A percentile compares a stretch with the other conserved stretches of the same genome.
These are phyloP conservation scores for Chaenocephalus aceratus DNA, from an alignment of 2,113 vertebrate genomes.

Conservation along the genomic window DNA sequence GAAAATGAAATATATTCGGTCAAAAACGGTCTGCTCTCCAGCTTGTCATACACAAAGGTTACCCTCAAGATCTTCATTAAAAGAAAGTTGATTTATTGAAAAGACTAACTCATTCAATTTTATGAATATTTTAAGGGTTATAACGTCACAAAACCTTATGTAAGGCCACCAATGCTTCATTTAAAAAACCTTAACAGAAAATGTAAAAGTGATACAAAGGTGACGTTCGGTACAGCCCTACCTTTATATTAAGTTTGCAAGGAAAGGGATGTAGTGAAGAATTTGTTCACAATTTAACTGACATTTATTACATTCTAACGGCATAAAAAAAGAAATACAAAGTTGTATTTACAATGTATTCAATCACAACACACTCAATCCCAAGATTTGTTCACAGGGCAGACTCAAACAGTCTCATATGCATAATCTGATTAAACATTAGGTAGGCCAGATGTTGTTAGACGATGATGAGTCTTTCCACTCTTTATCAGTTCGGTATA, in stretches of 20 bases:
- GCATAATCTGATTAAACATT: conserved; percentile 56
- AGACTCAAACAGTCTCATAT: conserved; percentile 14
- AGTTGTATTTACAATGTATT: conserved; percentile 74
- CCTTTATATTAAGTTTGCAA: not conserved
- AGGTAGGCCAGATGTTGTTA: conserved; percentile 52
- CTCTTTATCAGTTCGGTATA: conserved; percentile 24
- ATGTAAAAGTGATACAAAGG: not conserved
- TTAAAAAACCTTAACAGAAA: too few relatives aligned
- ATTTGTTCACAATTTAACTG: conserved; percentile 22
- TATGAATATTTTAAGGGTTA: too few relatives aligned
- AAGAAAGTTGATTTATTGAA: too few relatives aligned
- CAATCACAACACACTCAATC: conserved; percentile 26
- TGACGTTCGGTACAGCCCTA: too few relatives aligned
- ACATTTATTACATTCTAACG: conserved; percentile 66
- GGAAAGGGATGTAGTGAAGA: not conserved
- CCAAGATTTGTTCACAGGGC: conserved; percentile 46
- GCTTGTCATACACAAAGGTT: too few relatives aligned
- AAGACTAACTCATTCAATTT: too few relatives aligned
- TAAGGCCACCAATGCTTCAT: too few relatives aligned
- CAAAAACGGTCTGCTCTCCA: too few relatives aligned
- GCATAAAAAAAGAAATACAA: conserved; percentile 71
- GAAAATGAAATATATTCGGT: too few relatives aligned
- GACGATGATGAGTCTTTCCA: conserved; percentile 45
- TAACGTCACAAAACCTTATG: too few relatives aligned
- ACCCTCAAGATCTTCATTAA: too few relatives aligned